These are phyloP conservation scores for Heterotilapia buettikoferi DNA, from an alignment of 2,113 vertebrate species.

Conservation along the genomic window DNA sequence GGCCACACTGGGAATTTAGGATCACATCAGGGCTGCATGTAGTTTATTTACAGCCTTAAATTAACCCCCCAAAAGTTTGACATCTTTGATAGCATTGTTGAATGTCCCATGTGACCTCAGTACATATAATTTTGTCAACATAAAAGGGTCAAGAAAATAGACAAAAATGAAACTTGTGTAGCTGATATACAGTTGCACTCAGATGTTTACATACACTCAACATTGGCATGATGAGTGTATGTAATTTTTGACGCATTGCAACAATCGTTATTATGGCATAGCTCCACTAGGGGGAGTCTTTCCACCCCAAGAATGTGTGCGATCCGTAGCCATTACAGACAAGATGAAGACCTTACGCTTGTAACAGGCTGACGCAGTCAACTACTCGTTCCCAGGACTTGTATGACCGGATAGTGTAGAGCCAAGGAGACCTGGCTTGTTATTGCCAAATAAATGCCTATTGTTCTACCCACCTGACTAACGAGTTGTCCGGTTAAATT, in stretches of 20 bases:
- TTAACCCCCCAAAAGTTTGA: neutral
- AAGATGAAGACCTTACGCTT: neutral
- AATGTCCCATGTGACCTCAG: neutral
- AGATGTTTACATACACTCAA: neutral
- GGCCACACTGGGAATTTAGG: neutral
- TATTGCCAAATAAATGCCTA: neutral
- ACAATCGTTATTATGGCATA: neutral
- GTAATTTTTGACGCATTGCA: neutral
- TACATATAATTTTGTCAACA: neutral
- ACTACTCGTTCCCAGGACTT: neutral
- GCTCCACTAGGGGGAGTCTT: neutral
- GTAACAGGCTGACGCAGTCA: neutral
- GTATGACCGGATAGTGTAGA: neutral
- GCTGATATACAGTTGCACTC: neutral
- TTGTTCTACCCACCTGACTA: neutral
- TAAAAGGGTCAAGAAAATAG: neutral
- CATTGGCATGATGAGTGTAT: neutral
- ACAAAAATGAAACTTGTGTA: neutral
- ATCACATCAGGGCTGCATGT: neutral
- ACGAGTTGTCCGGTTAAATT: neutral
- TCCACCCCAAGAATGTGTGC: neutral
- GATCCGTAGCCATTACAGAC: neutral
- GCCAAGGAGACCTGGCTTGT: neutral
- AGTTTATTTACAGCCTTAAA: neutral
- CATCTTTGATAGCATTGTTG: neutral